phyloP scores from a whole-genome alignment of 2,113 vertebrate species.

The Ophiodon elongatus region DNA sequence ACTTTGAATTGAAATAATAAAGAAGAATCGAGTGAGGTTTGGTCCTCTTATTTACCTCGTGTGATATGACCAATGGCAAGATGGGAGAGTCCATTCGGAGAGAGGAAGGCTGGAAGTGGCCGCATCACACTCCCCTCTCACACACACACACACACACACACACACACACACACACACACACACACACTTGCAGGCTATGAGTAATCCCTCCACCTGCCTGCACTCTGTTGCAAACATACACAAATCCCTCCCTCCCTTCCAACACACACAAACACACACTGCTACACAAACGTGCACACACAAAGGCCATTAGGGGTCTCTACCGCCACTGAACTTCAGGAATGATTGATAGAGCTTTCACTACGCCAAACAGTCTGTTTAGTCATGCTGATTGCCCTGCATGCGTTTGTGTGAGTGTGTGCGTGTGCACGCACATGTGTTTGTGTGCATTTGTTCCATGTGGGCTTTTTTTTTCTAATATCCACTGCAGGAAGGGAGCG shows the following conservation, averaged over 20 bases:
- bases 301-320: constrained; percentile 59
- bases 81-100: constrained; percentile 8
- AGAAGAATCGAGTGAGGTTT: neutral
- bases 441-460: constrained; percentile 17
- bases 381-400: constrained; percentile 64
- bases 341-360: constrained; percentile 73
- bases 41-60: neutral
- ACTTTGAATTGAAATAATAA: neutral
- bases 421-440: neutral
- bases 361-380: constrained; percentile 62
- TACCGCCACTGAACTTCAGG: constrained; percentile 55
- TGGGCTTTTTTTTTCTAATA: constrained; percentile 11
- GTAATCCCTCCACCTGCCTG: constrained; percentile 35
- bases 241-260: neutral
- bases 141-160: neutral
- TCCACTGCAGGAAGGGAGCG: neutral
- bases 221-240: constrained; percentile 22
- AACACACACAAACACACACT: constrained; percentile 19
- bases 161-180: neutral
- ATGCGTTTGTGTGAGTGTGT: constrained; percentile 23
- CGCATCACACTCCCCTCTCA: neutral
- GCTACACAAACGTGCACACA: constrained; percentile 13
- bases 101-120: constrained; percentile 7
- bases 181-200: constrained; percentile 9
- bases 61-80: constrained; percentile 7